Evolutionary conservation across 2,797 vertebrate genomes (phyloP), one percentile per base, ranked within the genome.

Genomic region (Sebastes jordani): DNA sequence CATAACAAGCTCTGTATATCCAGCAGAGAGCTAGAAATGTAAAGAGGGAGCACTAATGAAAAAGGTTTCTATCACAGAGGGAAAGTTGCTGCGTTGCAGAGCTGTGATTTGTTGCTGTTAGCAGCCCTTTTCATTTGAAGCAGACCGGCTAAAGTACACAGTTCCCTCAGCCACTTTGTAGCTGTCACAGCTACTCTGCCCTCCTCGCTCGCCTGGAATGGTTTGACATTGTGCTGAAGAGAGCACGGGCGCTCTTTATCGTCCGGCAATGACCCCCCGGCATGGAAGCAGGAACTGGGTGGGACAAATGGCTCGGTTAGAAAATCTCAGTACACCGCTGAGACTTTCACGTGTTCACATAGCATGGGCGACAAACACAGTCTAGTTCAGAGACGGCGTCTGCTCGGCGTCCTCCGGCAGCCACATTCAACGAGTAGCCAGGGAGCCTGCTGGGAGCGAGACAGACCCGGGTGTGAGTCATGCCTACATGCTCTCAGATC

Each of bases 161-260:
- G 85, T 94, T 91, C 90, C 92, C 88, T 89, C 83, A 90, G 89
- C 89, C 90, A 92, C 92, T 93, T 91, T 91, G 89, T 91, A 92
- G 88, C 91, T 92, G 92, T 93, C 94, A 93, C 81, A 88, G 91
- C 86, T 80, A 75, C 89, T 90, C 83, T 91, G 84, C 87, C 76
- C 87, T 88, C 88, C 81, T 67, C n/a, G 76, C 79, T 82, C 27
- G 82, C 73, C 82, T 77, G 80, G 68, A 74, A 79, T 34, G 82
- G 72, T 87, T 88, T 91, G 92, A 92, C 88, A 89, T 85, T 86
- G 85, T 88, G 86, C 86, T 87, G 88, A 89, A 84, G 89, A 90
- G 82, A 92, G 86, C 88, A 80, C 81, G 58, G 80, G 71, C 38
- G 18, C 86, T 87, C 82, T 86, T 84, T 11, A 88, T 88, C 70